A percentile compares a stretch with the other conserved stretches of the same genome.
phyloP scores from a whole-genome alignment of 2,797 vertebrate species.

The Protosalanx chinensis region DNA sequence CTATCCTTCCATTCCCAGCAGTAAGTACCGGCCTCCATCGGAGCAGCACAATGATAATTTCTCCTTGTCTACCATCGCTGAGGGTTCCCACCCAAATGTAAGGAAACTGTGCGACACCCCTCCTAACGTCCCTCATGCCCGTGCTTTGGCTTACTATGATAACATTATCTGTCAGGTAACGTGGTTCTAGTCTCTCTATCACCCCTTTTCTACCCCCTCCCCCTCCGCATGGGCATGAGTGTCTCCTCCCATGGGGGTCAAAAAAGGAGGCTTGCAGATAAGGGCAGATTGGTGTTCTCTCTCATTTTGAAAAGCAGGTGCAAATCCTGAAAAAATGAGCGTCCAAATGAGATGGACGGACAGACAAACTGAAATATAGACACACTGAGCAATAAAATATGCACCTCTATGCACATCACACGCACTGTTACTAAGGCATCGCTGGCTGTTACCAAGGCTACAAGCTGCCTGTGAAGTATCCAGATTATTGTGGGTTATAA shows the following conservation, averaged over 20 bases:
- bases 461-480: background rate
- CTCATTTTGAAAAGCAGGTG: constrained; percentile 38
- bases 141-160: constrained; percentile 91
- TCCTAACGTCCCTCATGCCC: constrained; percentile 83
- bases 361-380: constrained; percentile 9
- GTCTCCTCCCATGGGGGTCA: constrained; percentile 32
- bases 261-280: constrained; percentile 21
- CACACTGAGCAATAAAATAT: too few species aligned
- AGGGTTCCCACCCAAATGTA: constrained; percentile 99
- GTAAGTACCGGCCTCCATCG: constrained; percentile 93
- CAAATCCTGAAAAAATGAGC: constrained; percentile 23
- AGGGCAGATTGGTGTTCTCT: constrained; percentile 21
- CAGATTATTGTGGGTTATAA: constrained; percentile 24
- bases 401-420: background rate
- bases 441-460: constrained; percentile 26
- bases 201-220: constrained; percentile 60
- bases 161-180: constrained; percentile 93
- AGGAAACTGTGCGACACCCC: constrained; percentile 85
- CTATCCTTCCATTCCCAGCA: constrained; percentile 51
- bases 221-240: constrained; percentile 68
- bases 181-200: constrained; percentile 78
- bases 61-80: constrained; percentile 98
- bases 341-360: background rate
- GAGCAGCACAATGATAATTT: constrained; percentile 99
- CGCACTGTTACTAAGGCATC: background rate